A percentile compares a stretch with the other conserved stretches of the same genome.
These are phyloP conservation scores for Mionectes macconnelli DNA, from an alignment of 2,113 vertebrate species.

Conservation along the genomic window DNA sequence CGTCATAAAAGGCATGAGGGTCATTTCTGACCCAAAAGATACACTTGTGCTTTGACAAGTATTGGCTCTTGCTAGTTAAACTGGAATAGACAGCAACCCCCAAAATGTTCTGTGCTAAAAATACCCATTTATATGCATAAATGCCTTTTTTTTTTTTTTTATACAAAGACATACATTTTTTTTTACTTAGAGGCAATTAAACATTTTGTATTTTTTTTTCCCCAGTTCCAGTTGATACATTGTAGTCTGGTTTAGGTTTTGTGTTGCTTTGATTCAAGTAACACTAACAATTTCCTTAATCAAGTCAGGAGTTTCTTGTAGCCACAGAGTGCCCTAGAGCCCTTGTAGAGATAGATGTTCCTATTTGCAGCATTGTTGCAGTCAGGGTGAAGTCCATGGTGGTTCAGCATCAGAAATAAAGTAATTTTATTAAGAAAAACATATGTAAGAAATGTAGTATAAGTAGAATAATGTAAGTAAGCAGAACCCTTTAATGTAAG, in stretches of 20 bases:
- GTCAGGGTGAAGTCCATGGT: not conserved
- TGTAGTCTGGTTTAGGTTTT: not conserved
- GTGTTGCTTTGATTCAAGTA: not conserved
- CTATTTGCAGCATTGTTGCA: not conserved
- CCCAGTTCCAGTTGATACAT: not conserved
- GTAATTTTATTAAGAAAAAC: not conserved
- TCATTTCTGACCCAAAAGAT: not conserved
- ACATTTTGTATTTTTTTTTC: not conserved
- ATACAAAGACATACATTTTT: not conserved
- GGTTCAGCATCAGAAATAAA: not conserved
- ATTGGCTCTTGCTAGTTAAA: not conserved
- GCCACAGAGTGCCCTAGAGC: not conserved
- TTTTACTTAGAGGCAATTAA: not conserved
- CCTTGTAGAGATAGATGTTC: not conserved
- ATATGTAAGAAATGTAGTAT: not conserved
- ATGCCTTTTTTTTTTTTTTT: not conserved
- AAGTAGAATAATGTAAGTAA: not conserved
- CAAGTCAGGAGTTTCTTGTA: not conserved
- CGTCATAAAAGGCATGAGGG: not conserved
- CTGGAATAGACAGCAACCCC: not conserved
- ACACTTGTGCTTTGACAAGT: not conserved
- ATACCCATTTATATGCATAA: not conserved
- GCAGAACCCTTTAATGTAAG: not conserved
- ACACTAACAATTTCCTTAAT: not conserved
- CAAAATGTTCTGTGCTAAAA: not conserved